A percentile compares a stretch with the other conserved stretches of the same genome.
These are phyloP conservation scores for Microchrysa polita DNA, from an alignment of 2,888 invertebrate genomes.

Conservation along the genomic window DNA sequence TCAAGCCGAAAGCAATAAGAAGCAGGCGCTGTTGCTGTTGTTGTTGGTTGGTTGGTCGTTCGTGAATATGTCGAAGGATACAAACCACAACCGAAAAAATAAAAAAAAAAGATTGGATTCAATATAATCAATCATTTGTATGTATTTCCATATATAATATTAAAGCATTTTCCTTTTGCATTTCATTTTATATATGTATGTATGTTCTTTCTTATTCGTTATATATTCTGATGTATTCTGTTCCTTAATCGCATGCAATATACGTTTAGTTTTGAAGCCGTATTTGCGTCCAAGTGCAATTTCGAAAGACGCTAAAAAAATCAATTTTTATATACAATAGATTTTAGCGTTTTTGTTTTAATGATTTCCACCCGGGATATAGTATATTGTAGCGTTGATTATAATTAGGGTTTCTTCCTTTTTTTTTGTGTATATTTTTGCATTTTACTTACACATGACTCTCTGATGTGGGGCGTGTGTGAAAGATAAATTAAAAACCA, in stretches of 20 bases:
- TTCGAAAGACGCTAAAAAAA: too few relatives aligned
- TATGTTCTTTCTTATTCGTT: too few relatives aligned
- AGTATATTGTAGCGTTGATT: neutral
- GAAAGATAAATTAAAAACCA: constrained; percentile 22
- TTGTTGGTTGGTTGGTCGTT: too few relatives aligned
- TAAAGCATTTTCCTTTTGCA: constrained; percentile 11
- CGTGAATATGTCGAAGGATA: neutral
- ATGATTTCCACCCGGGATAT: neutral
- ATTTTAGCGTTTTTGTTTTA: neutral
- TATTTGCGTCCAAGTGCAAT: neutral
- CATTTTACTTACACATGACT: too few relatives aligned
- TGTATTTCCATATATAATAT: neutral
- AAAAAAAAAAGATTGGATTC: neutral
- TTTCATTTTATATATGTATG: too few relatives aligned
- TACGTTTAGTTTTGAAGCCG: too few relatives aligned
- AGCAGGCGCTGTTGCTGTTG: neutral
- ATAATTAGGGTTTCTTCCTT: neutral
- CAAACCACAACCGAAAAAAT: neutral
- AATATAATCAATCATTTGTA: neutral
- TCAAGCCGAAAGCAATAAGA: neutral
- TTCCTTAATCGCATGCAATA: too few relatives aligned
- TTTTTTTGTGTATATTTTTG: neutral
- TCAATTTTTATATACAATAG: neutral
- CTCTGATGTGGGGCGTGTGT: neutral
- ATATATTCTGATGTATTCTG: too few relatives aligned